These are phyloP conservation scores for Tauraco hartlaubi DNA, from an alignment of 2,797 vertebrate species.

Conservation along the genomic window DNA sequence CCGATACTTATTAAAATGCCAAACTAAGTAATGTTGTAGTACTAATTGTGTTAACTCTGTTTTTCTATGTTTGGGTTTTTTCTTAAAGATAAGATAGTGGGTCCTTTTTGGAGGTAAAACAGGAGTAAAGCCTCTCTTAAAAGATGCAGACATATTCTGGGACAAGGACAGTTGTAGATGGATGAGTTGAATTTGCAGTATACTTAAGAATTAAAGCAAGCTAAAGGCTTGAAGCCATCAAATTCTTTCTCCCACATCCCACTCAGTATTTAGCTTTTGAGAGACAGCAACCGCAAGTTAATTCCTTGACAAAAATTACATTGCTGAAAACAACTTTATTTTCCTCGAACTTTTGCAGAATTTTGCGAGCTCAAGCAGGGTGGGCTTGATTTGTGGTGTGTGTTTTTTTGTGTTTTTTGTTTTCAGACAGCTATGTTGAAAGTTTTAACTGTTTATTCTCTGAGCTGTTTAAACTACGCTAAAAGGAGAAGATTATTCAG, in stretches of 20 bases:
- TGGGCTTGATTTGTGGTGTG: not conserved
- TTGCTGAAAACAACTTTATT: not conserved
- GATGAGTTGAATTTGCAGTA: not conserved
- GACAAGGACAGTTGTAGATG: not conserved
- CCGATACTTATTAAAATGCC: not conserved
- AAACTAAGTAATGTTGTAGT: not conserved
- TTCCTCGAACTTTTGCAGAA: not conserved
- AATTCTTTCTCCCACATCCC: not conserved
- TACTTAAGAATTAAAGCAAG: not conserved
- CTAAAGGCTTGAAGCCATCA: not conserved
- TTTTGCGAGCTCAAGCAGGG: not conserved
- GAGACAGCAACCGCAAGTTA: not conserved
- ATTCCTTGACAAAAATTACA: not conserved
- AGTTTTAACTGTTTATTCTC: not conserved
- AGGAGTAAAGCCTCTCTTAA: not conserved
- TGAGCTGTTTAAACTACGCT: not conserved
- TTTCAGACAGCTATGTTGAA: not conserved
- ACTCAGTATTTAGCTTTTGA: not conserved
- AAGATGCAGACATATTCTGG: not conserved
- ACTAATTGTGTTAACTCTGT: not conserved
- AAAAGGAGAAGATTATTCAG: not conserved
- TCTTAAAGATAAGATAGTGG: not conserved
- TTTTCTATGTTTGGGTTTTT: not conserved
- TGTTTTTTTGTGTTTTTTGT: not conserved
- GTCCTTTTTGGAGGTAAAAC: not conserved